Conservation (phyloP, 2,797 vertebrate species). For the Clarias platycephalus region DNA sequence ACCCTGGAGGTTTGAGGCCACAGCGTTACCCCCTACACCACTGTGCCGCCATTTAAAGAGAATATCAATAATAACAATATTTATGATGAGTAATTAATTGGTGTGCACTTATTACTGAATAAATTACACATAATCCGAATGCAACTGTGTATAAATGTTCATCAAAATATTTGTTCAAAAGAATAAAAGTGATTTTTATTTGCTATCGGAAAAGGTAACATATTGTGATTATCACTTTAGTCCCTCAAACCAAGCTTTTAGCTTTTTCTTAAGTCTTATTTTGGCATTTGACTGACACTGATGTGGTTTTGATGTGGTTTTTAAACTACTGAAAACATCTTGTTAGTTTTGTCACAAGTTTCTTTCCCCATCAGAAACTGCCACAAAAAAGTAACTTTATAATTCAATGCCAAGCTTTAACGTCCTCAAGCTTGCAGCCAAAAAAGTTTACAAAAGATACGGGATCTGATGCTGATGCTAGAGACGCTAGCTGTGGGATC, state of each 20-base stretch:
- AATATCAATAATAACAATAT: too few relatives aligned
- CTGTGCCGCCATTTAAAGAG: too few relatives aligned
- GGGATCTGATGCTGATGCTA: background rate
- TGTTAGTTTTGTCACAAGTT: background rate
- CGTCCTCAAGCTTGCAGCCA: background rate
- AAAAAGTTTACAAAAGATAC: background rate
- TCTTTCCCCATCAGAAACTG: background rate
- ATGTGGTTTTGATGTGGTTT: background rate
- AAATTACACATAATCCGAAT: conserved; percentile 14
- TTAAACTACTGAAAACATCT: background rate
- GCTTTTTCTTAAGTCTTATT: background rate
- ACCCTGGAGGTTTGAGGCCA: too few relatives aligned
- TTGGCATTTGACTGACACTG: background rate
- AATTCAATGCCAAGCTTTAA: background rate
- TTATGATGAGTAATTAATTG: background rate
- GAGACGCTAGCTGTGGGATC: background rate
- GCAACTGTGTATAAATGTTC: conserved; percentile 38
- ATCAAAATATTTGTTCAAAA: conserved; percentile 24
- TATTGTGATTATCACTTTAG: background rate
- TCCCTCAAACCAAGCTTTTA: background rate
- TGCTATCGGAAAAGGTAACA: background rate
- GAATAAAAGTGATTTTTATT: conserved; percentile 45
- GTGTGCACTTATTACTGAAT: background rate
- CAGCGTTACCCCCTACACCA: too few relatives aligned
- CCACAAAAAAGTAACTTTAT: background rate